These are phyloP conservation scores for Caenorhabditis sulstoni DNA, from an alignment of 2,888 invertebrate genomes.

Conservation along the genomic window DNA sequence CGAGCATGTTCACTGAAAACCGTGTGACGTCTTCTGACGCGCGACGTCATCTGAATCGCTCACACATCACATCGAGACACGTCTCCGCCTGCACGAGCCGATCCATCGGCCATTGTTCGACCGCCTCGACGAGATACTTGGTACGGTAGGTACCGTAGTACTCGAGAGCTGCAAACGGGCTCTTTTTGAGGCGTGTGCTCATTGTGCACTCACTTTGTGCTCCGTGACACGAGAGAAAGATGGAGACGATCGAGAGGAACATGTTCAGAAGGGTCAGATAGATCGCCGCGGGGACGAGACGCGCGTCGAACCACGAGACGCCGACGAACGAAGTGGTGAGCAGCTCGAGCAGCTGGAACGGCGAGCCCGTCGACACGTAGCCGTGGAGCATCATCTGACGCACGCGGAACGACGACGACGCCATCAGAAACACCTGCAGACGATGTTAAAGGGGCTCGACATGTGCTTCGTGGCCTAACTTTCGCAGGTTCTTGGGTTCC, in stretches of 20 bases:
- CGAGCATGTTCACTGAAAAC: too few relatives aligned
- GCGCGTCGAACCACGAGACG: not conserved
- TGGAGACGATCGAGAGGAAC: not conserved
- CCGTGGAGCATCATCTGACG: conserved; percentile 13
- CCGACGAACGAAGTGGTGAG: conserved; percentile 13
- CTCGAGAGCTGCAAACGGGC: not conserved
- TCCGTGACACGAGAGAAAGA: conserved; percentile 6
- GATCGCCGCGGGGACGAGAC: not conserved
- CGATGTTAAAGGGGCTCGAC: too few relatives aligned
- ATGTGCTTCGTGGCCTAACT: too few relatives aligned
- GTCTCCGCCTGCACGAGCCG: conserved; percentile 26
- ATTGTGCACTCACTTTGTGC: too few relatives aligned
- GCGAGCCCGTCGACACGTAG: not conserved
- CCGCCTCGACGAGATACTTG: conserved; percentile 20
- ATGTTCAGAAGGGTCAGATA: not conserved
- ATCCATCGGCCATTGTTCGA: conserved; percentile 12
- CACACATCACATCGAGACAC: conserved; percentile 17
- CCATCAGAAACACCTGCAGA: conserved; percentile 11
- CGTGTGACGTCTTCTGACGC: not conserved
- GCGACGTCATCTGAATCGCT: not conserved
- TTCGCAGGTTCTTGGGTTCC: too few relatives aligned
- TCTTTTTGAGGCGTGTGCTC: too few relatives aligned
- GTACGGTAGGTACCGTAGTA: conserved; percentile 16
- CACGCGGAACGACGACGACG: conserved; percentile 17
- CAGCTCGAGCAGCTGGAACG: conserved; percentile 19